Base-by-base conservation (phyloP, 2,113 vertebrate species). In the Epinephelus cyanopodus region DNA sequence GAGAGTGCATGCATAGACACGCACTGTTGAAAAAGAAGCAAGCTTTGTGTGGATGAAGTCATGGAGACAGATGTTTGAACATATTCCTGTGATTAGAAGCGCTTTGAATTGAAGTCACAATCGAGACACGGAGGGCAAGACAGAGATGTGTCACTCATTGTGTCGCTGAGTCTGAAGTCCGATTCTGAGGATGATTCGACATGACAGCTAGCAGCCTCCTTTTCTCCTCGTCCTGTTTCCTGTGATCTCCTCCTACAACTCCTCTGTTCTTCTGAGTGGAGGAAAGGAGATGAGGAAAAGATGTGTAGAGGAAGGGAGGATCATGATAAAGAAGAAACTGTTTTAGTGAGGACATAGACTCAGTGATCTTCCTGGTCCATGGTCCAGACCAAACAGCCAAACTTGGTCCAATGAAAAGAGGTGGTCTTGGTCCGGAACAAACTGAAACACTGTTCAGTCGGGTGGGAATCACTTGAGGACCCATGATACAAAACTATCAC, bases 131-230 rank as follows among this genome's bases (percentile, higher is more conserved):
- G 29, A n/a, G 45, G 53, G 76, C 8, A 17, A 39, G 47, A 67
- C 37, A 9, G 63, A 68, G 60, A 33, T 1, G 45, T 25, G 65
- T 76, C 74, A 8, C 15, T 82, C 69, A 27, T 33, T 0, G 8
- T 33, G 57, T 81, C 6, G 17, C 7, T 5, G 21, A 62, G 23
- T 53, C 47, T 57, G 54, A 58, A 67, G 54, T 57, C 23, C 65
- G 37, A 72, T 37, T 23, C 19, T 58, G 75, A 86, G 0, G 63
- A 23, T 71, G 84, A 86, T 74, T 45, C 4, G 18, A 71, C 39
- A 2, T 10, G 83, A 81, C 77, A 74, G 61, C 13, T 58, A 63
- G 70, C 67, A 80, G 79, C 82, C 71, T 62, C 57, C 79, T 53
- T 23, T 42, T 29, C 71, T 79, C 71, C 63, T 75, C 14, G 54